A percentile compares a stretch with the other conserved stretches of the same genome.
Evolutionary conservation across 1,140 invertebrate genomes (phyloP).

Genomic region (Drosophila persimilis): DNA sequence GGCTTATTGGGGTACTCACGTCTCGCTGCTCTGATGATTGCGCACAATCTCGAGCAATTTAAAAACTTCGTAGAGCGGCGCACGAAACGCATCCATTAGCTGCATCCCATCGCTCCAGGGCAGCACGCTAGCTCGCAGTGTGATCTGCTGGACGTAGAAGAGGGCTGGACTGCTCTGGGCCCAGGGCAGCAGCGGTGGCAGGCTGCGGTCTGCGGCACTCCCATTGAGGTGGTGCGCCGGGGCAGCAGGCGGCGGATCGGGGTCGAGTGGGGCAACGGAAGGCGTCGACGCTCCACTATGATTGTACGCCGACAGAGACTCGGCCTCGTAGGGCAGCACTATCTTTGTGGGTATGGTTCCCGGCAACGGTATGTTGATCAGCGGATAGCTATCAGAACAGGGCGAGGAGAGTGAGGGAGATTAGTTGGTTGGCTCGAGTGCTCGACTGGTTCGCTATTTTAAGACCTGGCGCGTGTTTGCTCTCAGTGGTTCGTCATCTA

Average conservation of each 20-base stretch:
- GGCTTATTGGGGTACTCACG: slow-evolving; percentile 84
- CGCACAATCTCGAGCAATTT: slow-evolving; percentile 92
- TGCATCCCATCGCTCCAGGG: slow-evolving; percentile 93
- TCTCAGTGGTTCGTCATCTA: slow-evolving; percentile 37
- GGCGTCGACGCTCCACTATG: slow-evolving; percentile 26
- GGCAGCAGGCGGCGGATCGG: slow-evolving; percentile 8
- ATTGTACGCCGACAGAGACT: slow-evolving; percentile 24
- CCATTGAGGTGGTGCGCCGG: slow-evolving; percentile 39
- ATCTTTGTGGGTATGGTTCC: slow-evolving; percentile 83
- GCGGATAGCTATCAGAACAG: slow-evolving; percentile 65
- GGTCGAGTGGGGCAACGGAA: neutral
- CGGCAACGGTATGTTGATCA: slow-evolving; percentile 82
- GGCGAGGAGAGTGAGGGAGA: slow-evolving; percentile 53
- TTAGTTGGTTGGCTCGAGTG: slow-evolving; percentile 48
- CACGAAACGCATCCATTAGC: slow-evolving; percentile 94
- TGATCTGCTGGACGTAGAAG: slow-evolving; percentile 93
- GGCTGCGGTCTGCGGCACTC: slow-evolving; percentile 23
- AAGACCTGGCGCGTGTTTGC: slow-evolving; percentile 16
- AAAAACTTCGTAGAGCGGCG: slow-evolving; percentile 93
- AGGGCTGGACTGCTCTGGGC: slow-evolving; percentile 85
- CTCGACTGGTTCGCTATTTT: slow-evolving; percentile 37
- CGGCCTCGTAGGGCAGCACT: slow-evolving; percentile 73
- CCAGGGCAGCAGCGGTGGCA: slow-evolving; percentile 82
- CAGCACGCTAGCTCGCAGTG: slow-evolving; percentile 87
- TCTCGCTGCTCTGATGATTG: slow-evolving; percentile 91